These are phyloP conservation scores for Sarcoramphus papa DNA, from an alignment of 2,797 vertebrate genomes.

Conservation along the genomic window DNA sequence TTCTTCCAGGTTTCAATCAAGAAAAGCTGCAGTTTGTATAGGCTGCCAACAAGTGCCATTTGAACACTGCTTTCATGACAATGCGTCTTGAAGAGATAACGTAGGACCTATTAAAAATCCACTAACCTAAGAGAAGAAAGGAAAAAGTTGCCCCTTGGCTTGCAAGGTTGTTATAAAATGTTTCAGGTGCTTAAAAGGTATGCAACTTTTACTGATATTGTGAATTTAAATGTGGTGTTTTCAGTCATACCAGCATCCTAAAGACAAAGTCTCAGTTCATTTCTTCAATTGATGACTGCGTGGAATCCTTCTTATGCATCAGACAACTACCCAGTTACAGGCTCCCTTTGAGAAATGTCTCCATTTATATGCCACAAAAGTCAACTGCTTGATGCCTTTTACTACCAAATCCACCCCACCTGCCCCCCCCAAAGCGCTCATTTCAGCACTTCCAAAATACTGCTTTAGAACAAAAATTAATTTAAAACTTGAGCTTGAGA, in stretches of 20 bases:
- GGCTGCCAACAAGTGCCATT: neutral
- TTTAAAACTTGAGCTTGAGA: neutral
- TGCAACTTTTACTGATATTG: neutral
- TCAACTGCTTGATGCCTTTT: neutral
- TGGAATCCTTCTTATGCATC: neutral
- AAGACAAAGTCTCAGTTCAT: neutral
- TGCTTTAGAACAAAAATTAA: neutral
- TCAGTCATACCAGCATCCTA: neutral
- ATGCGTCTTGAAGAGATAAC: neutral
- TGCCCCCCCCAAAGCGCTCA: neutral
- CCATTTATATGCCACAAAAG: neutral
- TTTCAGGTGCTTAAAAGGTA: neutral
- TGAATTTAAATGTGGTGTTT: neutral
- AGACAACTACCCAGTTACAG: neutral
- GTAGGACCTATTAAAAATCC: neutral
- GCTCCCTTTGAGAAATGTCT: neutral
- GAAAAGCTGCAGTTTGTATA: neutral
- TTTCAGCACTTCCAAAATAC: neutral
- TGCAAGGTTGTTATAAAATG: neutral
- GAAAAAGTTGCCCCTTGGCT: neutral
- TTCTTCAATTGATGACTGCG: neutral
- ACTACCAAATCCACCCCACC: neutral
- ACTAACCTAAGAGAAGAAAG: neutral
- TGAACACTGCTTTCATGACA: neutral
- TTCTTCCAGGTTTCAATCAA: neutral